These are phyloP conservation scores for Brachyalestes nurse DNA, from an alignment of 2,797 vertebrate genomes.

Conservation along the genomic window DNA sequence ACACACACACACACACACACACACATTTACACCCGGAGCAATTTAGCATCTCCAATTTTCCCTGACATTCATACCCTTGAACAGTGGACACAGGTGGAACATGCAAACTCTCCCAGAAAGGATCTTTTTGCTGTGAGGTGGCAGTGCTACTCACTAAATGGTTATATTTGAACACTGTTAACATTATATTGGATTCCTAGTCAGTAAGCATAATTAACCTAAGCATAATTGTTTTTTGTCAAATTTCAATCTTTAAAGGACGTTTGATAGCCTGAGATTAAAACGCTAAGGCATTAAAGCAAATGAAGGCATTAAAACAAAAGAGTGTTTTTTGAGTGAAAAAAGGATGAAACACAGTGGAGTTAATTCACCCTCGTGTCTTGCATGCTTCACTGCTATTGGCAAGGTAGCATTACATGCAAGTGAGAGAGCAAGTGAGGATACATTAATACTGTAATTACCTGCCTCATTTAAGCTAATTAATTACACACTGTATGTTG, in stretches of 20 bases:
- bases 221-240: no score
- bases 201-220: neutral
- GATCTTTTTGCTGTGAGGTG: no score
- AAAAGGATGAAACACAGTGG: conserved; percentile 22
- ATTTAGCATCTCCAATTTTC: no score
- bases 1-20: no score
- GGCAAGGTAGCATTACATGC: conserved; percentile 53
- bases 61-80: no score
- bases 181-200: no score
- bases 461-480: conserved; percentile 69
- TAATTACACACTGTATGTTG: conserved; percentile 61
- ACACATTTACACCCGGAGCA: no score
- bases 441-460: conserved; percentile 73
- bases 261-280: neutral
- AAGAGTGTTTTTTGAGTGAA: conserved; percentile 32
- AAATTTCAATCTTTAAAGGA: neutral
- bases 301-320: conserved; percentile 54
- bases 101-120: no score
- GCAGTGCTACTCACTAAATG: no score
- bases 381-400: conserved; percentile 60
- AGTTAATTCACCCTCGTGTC: conserved; percentile 54
- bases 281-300: neutral
- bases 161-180: no score
- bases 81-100: no score
- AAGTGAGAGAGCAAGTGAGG: conserved; percentile 57